Evolutionary conservation across 2,797 vertebrate species (phyloP), one percentile per base, ranked within the genome.

Genomic region (Apogon talboti): DNA sequence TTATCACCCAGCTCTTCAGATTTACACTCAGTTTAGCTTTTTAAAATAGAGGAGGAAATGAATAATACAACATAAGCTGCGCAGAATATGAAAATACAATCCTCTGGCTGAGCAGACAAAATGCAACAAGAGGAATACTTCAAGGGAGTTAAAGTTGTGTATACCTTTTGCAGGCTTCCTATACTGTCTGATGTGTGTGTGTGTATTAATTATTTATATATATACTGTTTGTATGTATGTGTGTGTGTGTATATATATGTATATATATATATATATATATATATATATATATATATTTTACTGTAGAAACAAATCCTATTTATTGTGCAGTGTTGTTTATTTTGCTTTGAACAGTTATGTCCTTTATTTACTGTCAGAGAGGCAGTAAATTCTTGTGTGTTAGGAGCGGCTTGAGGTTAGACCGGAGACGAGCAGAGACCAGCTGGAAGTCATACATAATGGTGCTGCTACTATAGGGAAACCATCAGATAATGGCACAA

Each of bases 361-460:
- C 11, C 40, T 66, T 63, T 57, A 53, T 78, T 28, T 8, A 78
- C 30, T 37, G 46, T 79, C 60, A 1, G 18, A 68, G 14, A 73
- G 61, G 50, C 58, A 57, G 47, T 68, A 52, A 11, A 19, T 67
- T 55, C 71, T 42, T 50, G 38, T 60, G 64, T 79, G 69, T 72
- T 68, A 79, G 80, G 73, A 56, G 9, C 14, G 21, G 55, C 40
- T 14, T 78, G 37, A 47, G 49, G 63, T 83, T 64, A 53, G 62
- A 62, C 56, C 79, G 64, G 40, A 53, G 65, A 62, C 52, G 66
- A 66, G 50, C 33, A 18, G 41, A 18, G 41, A 74, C 68, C 75
- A 81, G 75, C 82, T 81, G 75, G 56, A 85, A 68, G 72, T 47
- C 69, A 41, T 48, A 62, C 42, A 66, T 64, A 73, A 75, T 59